Base-by-base conservation (phyloP, 2,888 invertebrate genomes). In the Eupithecia vulgata region DNA sequence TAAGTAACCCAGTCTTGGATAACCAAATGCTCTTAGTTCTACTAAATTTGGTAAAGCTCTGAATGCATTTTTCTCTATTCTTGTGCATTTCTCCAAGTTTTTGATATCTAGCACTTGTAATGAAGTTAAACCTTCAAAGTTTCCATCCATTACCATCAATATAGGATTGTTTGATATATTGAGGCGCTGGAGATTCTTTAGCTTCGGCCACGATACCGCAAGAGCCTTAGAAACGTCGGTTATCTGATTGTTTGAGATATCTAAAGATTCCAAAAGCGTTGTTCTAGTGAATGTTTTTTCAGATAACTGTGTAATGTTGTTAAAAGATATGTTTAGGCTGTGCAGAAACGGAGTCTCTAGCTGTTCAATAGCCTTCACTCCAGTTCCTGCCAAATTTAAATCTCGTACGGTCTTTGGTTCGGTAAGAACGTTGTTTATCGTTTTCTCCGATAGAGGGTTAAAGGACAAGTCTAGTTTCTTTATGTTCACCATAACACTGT, bases 151-250 rank as follows among this genome's bases (percentile, higher is more conserved):
- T n/a, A 98, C 95, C 74, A 95, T 95, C 30, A 95, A 95, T 67
- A 98, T 96, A n/a, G 97, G 96, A 88, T 99, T 99, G 77, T 96
- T 95, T 0, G 98, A 98, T 37, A 99, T 93, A 85, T 98, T 97
- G 34, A 99, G 88, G 6, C 91, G 88, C 80, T 96, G 96, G 1
- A 99, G 93, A 80, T 96, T 96, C 76, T 95, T 95, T 42, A 98
- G 90, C 82, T 96, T 95, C 0, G 95, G 94, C 97, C 97, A 97
- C 10, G 96, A 95, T 78, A 95, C 94, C 0, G 96, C 94, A 2
- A 97, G 91, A 2, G 95, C 94, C 65, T 94, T 94, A 5, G 95
- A 91, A 52, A 97, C 91, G 76, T 96, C 95, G 0, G 89, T 87
- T 57, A 97, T 90, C 77, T 95, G 90, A 87, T 98, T 98, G 79